Evolutionary conservation across 2,888 invertebrate species (phyloP), one percentile per base, ranked within the genome.

Genomic region (Pseudococcus viburni): DNA sequence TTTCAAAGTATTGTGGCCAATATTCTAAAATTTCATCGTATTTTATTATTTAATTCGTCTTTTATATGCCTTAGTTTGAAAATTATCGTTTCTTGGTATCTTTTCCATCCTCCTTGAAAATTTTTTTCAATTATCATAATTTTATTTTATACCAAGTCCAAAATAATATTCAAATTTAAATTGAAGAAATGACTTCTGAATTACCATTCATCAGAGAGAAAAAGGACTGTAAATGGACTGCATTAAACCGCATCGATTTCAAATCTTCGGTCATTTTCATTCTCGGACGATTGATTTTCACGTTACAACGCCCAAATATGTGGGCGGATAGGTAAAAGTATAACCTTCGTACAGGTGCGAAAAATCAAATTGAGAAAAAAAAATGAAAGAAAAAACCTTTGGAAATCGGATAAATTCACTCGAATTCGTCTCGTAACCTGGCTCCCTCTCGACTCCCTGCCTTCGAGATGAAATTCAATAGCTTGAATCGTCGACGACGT

Each of bases 401-500:
- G 8, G 64, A 64, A 22, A 64, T 64, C 64, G 64, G 64, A 64
- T 64, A 64, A 64, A 64, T 64, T 22, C 22, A 64, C 64, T 64
- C 64, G 64, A 64, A 64, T 64, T 22, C 64, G 64, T 64, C 64
- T 64, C 64, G 64, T 11, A 64, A 11, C 22, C 64, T 55, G 17
- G n/a, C 12, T 12, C 51, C 51, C n/a, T 55, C 6, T 0, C n/a
- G n/a, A 12, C 15, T 11, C 51, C 51, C 51, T 51, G 4, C 55
- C 55, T n/a, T 55, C 64, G 12, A 64, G 12, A 64, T 64, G 64
- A 64, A 64, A 64, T 64, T 64, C 22, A 64, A 64, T 64, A 64
- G 64, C 64, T 64, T 64, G 64, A 64, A 64, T 64, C 64, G 64
- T 64, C 64, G 64, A 51, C 64, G 64, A 64, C 22, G 19, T 64